Percentiles rank a stretch among this genome's conserved stretches.
Conservation (phyloP, 2,113 vertebrate species). For the Callipepla californica region DNA sequence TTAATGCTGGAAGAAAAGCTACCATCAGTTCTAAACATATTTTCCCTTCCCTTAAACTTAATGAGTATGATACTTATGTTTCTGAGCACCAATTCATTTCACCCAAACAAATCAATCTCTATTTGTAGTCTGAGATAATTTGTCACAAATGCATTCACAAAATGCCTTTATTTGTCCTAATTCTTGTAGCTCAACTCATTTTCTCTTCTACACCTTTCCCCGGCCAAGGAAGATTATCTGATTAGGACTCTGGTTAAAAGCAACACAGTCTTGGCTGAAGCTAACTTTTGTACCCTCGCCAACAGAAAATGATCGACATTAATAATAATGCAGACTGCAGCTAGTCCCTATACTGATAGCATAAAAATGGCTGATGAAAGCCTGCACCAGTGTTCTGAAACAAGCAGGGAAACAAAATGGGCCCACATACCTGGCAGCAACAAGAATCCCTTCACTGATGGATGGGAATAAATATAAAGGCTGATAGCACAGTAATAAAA, state of each 20-base stretch:
- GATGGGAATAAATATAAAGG: constrained; percentile 69
- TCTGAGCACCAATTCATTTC: constrained; percentile 22
- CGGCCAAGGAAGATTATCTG: constrained; percentile 63
- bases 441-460: constrained; percentile 53
- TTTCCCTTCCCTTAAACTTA: background rate
- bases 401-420: constrained; percentile 24
- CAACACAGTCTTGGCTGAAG: constrained; percentile 22
- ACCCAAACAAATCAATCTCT: constrained; percentile 64
- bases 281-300: constrained; percentile 34
- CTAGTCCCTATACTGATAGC: background rate
- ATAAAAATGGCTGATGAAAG: constrained; percentile 30
- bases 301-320: constrained; percentile 57
- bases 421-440: constrained; percentile 53
- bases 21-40: background rate
- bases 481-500: constrained; percentile 69
- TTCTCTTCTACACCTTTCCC: constrained; percentile 45
- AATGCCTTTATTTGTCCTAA: constrained; percentile 64
- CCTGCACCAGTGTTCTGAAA: constrained; percentile 37
- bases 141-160: constrained; percentile 63
- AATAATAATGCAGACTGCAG: constrained; percentile 34
- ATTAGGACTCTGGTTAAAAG: constrained; percentile 67
- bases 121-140: constrained; percentile 63
- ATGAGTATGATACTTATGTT: background rate
- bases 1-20: background rate
- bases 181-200: constrained; percentile 60